phyloP scores from a whole-genome alignment of 2,797 vertebrate species.

The Enteromius paludinosus region DNA sequence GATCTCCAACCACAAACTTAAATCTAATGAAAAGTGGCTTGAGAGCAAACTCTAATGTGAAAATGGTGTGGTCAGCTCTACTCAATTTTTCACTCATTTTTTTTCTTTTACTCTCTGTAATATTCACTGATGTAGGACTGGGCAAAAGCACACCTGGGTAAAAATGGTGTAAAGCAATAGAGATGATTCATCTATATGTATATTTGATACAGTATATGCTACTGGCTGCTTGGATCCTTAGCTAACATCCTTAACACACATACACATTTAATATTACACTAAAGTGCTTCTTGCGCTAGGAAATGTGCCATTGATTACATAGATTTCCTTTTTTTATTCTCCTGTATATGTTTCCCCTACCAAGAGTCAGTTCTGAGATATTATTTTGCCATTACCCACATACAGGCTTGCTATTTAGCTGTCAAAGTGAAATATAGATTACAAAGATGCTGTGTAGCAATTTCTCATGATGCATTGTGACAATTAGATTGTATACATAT shows the following conservation, averaged over 20 bases:
- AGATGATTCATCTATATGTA: slow-evolving; percentile 65
- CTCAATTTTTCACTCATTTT: slow-evolving; percentile 5
- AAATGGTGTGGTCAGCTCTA: slow-evolving; percentile 33
- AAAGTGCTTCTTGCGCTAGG: neutral
- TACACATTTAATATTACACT: slow-evolving; percentile 29
- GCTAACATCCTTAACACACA: slow-evolving; percentile 20
- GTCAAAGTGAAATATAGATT: neutral
- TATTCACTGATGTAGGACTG: slow-evolving; percentile 8
- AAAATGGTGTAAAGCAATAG: slow-evolving; percentile 63
- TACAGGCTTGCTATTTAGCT: neutral
- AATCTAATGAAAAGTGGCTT: slow-evolving; percentile 43
- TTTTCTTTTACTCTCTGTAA: neutral
- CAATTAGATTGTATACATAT: neutral
- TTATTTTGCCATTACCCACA: neutral
- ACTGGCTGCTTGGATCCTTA: slow-evolving; percentile 41
- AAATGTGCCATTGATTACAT: neutral
- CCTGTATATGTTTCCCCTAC: neutral
- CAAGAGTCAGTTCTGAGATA: neutral
- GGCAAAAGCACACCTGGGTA: slow-evolving; percentile 37
- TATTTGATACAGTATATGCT: slow-evolving; percentile 64
- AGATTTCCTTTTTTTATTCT: neutral
- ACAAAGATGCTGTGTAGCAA: neutral
- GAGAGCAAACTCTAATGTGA: slow-evolving; percentile 39
- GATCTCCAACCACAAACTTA: slow-evolving; percentile 28
- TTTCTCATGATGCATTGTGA: neutral